phyloP scores from a whole-genome alignment of 1,140 invertebrate genomes.

The Camponotus floridanus region DNA sequence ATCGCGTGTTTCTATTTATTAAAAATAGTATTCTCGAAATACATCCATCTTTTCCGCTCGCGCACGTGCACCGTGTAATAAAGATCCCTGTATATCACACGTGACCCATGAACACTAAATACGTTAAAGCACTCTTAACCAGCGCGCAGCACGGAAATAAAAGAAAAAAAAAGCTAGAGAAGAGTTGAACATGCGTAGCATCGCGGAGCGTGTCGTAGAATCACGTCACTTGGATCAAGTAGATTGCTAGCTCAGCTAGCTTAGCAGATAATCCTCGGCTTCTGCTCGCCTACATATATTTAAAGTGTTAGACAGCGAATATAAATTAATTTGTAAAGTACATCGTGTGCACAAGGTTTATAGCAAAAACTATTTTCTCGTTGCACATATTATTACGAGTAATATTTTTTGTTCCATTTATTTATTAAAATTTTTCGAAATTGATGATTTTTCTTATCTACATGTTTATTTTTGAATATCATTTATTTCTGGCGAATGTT shows the following conservation, averaged over 20 bases:
- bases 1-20: not conserved
- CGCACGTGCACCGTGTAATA: not conserved
- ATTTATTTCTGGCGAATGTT: not conserved
- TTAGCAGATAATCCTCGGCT: conserved; percentile 39
- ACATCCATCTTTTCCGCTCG: too few relatives aligned
- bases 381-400: not conserved
- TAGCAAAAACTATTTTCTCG: not conserved
- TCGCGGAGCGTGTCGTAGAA: conserved; percentile 8
- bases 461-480: too few relatives aligned
- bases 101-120: conserved; percentile 15
- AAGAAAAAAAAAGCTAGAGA: conserved; percentile 2
- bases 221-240: conserved; percentile 45
- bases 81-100: not conserved
- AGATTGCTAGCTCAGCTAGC: conserved; percentile 43
- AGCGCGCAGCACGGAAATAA: not conserved
- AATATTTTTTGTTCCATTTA: not conserved
- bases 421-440: not conserved
- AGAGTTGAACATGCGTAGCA: conserved; percentile 16
- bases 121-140: not conserved
- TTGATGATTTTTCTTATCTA: too few relatives aligned
- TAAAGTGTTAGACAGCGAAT: not conserved
- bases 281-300: conserved; percentile 9
- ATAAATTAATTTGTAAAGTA: conserved; percentile 11
- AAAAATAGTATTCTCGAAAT: not conserved
- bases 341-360: not conserved